Evolutionary conservation across 2,888 invertebrate species (phyloP).

Genomic region (Monoplex corrugatus): DNA sequence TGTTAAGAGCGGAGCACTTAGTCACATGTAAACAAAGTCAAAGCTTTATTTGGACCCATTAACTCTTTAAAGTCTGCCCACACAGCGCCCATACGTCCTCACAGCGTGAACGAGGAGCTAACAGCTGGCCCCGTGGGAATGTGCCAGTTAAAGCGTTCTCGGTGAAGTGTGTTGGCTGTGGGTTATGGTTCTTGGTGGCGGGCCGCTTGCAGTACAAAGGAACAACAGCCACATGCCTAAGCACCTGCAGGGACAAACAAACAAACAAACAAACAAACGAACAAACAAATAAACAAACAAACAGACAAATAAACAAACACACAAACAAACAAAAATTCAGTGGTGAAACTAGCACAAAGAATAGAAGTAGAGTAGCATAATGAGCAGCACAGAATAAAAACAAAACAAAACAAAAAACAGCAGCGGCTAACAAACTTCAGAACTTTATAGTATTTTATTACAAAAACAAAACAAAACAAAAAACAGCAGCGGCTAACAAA

Average conservation of each 20-base stretch:
- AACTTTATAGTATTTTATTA: no score
- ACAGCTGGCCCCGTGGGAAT: conserved; percentile 20
- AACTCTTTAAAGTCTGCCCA: neutral
- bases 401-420: no score
- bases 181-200: neutral
- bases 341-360: no score
- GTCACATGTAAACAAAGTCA: conserved; percentile 25
- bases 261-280: no score
- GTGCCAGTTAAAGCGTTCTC: neutral
- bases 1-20: conserved; percentile 1
- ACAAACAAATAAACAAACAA: neutral
- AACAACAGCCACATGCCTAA: neutral
- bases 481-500: no score
- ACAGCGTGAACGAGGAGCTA: neutral
- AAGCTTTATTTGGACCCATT: neutral
- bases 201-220: neutral
- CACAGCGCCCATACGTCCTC: neutral
- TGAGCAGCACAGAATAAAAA: no score
- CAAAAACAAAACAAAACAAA: no score
- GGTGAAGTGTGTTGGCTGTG: neutral
- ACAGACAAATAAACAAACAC: no score
- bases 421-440: no score
- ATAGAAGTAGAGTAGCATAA: no score
- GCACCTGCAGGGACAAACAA: neutral
- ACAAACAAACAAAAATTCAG: neutral